Conservation (phyloP, 2,113 vertebrate genomes). For the Epinephelus moara region DNA sequence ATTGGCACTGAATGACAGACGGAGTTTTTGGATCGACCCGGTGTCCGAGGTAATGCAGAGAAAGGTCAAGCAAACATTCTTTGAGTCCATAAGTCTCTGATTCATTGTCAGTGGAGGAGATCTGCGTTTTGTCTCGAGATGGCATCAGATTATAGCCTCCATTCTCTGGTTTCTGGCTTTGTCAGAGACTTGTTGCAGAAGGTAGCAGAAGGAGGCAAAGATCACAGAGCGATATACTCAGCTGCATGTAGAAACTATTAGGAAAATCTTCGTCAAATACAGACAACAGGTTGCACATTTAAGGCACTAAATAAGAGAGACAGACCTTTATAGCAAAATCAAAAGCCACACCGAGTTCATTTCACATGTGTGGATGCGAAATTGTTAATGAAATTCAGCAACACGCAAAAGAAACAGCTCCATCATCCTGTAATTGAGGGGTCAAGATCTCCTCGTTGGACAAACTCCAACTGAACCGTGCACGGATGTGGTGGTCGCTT, state of each 20-base stretch:
- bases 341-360: slow-evolving; percentile 32
- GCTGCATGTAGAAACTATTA: slow-evolving; percentile 10
- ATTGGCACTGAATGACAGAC: slow-evolving; percentile 65
- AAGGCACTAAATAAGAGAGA: neutral
- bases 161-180: slow-evolving; percentile 64
- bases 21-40: slow-evolving; percentile 28
- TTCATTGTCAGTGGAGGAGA: slow-evolving; percentile 71
- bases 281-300: neutral
- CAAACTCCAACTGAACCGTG: slow-evolving; percentile 76
- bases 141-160: slow-evolving; percentile 48
- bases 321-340: neutral
- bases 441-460: slow-evolving; percentile 79
- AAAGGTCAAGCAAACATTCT: slow-evolving; percentile 75
- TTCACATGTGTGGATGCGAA: slow-evolving; percentile 58
- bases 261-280: neutral
- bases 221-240: slow-evolving; percentile 32
- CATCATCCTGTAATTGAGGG: slow-evolving; percentile 80
- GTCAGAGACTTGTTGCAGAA: slow-evolving; percentile 19
- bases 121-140: slow-evolving; percentile 58
- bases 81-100: slow-evolving; percentile 55
- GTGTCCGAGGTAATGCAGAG: slow-evolving; percentile 50
- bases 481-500: slow-evolving; percentile 67
- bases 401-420: slow-evolving; percentile 78
- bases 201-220: slow-evolving; percentile 19
- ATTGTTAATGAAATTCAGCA: slow-evolving; percentile 83